Conservation (phyloP, 2,113 vertebrate species). For the rat (Rattus norvegicus) region DNA sequence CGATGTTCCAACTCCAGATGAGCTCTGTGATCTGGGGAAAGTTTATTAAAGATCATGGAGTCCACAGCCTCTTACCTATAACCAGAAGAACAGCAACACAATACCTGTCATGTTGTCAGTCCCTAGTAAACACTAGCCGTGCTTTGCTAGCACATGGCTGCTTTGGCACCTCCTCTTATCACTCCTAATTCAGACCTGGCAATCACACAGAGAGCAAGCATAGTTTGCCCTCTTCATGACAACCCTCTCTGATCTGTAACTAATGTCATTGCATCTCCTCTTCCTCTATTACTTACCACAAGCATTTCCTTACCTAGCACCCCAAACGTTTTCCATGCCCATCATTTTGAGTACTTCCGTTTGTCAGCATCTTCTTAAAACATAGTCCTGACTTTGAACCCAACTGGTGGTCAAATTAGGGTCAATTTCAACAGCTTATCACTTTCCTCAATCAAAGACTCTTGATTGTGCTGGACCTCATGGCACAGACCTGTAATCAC, state of each 20-base stretch:
- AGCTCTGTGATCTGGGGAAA: background rate
- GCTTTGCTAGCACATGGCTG: background rate
- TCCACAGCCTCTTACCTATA: background rate
- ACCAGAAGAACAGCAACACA: conserved; percentile 3
- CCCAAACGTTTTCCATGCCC: background rate
- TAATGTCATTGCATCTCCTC: background rate
- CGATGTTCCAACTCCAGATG: background rate
- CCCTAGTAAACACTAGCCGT: conserved; percentile 1
- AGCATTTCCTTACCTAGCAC: conserved; percentile 4
- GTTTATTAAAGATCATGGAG: background rate
- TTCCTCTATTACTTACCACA: background rate
- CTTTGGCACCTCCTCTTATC: background rate
- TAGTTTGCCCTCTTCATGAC: conserved; percentile 17
- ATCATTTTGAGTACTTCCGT: background rate
- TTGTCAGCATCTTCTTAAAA: background rate
- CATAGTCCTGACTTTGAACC: background rate
- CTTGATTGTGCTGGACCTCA: background rate
- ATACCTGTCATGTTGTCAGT: background rate
- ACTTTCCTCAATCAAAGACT: background rate
- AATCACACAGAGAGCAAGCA: background rate
- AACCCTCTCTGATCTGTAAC: background rate
- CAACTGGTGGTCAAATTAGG: background rate
- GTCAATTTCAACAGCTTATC: background rate
- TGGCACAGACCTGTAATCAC: background rate
- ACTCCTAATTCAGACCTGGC: conserved; percentile 16